Conservation (phyloP, 2,113 vertebrate species). For the Erinaceus europaeus region DNA sequence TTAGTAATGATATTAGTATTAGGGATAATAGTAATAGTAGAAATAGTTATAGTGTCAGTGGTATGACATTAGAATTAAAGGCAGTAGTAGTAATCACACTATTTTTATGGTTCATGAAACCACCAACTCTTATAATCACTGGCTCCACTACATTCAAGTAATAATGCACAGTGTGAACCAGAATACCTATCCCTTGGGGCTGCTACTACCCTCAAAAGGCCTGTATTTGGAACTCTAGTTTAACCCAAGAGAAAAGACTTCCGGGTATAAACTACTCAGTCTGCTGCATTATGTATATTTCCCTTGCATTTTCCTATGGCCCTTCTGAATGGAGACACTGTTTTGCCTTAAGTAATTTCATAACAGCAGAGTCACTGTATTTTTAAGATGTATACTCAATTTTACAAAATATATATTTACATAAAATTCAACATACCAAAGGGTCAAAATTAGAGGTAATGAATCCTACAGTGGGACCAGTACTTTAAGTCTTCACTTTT, state of each 20-base stretch:
- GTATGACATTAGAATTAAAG: neutral
- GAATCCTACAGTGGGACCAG: neutral
- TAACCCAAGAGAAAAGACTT: neutral
- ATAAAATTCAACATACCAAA: neutral
- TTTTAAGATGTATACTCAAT: neutral
- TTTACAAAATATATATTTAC: neutral
- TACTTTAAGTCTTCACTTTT: neutral
- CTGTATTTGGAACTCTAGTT: neutral
- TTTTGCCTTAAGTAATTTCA: neutral
- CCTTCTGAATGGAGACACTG: neutral
- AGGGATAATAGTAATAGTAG: too few species aligned
- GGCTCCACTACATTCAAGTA: neutral
- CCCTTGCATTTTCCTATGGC: neutral
- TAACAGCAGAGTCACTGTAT: neutral
- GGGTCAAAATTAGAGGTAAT: neutral
- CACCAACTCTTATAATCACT: neutral
- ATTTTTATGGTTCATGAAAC: neutral
- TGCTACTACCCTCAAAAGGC: neutral
- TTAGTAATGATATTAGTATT: neutral
- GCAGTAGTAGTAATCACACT: neutral
- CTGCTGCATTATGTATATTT: neutral
- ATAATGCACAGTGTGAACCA: neutral
- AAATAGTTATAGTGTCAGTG: neutral
- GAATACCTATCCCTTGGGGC: neutral
- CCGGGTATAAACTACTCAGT: neutral